Evolutionary conservation across 2,797 vertebrate species (phyloP), one percentile per base, ranked within the genome.

Genomic region (Acanthurus leucopareius): DNA sequence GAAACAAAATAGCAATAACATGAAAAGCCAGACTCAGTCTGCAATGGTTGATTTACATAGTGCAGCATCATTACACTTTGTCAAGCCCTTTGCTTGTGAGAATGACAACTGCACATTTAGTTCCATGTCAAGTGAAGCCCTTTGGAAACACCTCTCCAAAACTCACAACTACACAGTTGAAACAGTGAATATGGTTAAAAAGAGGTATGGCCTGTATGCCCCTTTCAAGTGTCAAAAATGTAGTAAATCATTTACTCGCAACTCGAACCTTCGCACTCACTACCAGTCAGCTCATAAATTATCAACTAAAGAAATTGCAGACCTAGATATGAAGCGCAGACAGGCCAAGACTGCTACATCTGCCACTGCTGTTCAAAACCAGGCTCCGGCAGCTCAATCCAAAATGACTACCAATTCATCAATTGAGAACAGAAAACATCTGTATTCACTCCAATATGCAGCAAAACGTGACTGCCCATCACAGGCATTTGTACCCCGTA

Each of bases 231-330:
- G 98, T 91, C 92, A 97, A 77, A 96, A 96, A 70, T 99, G 98
- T 86, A 94, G 90, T 47, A 99, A 99, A 94, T 94, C 97, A 0
- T 99, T 98, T 89, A 99, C 98, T 5, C 96, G 98, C 47, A 99
- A 99, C 92, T 99, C 98, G 25, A 99, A 99, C 87, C 97, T 99
- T 66, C 95, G 97, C 63, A 94, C 96, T n/a, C 98, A 99, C 86
- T 99, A 97, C 88, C 95, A 96, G 40, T 93, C 97, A 13, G 94
- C 96, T 66, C 98, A 99, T 92, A 96, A 96, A 84, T 95, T 98
- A 77, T 95, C 97, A 1, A 92, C 93, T 10, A 94, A 98, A 71
- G 97, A 99, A 91, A 96, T 99, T 79, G 92, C 96, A 20, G 95
- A 97, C 79, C 90, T 98, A 70, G 98, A 97, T 93, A 86, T 96